Conservation (phyloP, 2,113 vertebrate genomes). For the Cyprinodon brontotheroides region DNA sequence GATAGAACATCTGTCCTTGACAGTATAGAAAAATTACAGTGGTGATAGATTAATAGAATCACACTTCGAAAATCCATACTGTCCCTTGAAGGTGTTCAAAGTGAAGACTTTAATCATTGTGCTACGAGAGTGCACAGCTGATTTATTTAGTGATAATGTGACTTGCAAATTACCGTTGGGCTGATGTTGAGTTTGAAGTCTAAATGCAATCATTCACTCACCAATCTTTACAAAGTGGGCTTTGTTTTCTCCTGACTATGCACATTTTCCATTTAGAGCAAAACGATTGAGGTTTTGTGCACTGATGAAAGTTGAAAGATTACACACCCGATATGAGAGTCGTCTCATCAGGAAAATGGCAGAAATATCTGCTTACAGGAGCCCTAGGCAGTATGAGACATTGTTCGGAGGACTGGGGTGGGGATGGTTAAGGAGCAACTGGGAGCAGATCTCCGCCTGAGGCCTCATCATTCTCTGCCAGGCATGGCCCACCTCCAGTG, state of each 20-base stretch:
- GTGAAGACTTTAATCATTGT: not conserved
- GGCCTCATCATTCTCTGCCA: constrained; percentile 69
- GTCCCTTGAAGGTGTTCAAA: not conserved
- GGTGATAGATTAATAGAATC: not conserved
- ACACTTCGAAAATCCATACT: not conserved
- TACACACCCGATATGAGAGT: constrained; percentile 21
- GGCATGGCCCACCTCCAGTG: constrained; percentile 63
- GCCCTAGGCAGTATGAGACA: constrained; percentile 34
- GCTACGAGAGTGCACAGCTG: constrained; percentile 8
- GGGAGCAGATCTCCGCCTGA: constrained; percentile 35
- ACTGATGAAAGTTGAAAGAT: constrained; percentile 50
- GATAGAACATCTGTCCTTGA: not conserved
- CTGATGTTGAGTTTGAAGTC: not conserved
- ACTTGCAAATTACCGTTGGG: constrained; percentile 46
- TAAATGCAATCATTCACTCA: constrained; percentile 18
- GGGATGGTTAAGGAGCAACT: constrained; percentile 15
- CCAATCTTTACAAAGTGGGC: constrained; percentile 35
- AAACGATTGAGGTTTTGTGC: constrained; percentile 18
- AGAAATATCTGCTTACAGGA: constrained; percentile 45
- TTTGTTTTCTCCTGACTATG: constrained; percentile 50
- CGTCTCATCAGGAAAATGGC: constrained; percentile 49
- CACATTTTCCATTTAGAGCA: constrained; percentile 31
- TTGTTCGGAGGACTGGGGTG: constrained; percentile 6
- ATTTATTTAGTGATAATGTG: constrained; percentile 44
- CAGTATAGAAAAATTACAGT: not conserved